Conservation (phyloP, 92 coral and sea anemone species). For the Montipora capitata region DNA sequence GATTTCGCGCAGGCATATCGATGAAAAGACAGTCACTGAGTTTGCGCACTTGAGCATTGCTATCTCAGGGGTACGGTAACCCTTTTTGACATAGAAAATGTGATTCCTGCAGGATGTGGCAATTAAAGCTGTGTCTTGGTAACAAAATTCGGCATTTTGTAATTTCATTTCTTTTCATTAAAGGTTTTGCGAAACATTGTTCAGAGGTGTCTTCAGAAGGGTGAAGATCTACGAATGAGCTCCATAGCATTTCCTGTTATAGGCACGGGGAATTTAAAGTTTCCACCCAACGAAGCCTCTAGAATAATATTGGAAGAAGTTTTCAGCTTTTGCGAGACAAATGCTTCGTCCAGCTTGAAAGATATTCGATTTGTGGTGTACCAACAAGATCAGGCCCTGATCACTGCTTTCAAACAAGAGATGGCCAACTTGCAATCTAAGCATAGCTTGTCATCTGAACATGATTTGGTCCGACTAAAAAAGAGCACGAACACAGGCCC, state of each 20-base stretch:
- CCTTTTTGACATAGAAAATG: too few relatives aligned
- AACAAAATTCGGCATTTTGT: too few relatives aligned
- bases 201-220: conserved; percentile 76
- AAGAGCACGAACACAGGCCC: background rate
- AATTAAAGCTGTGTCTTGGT: too few relatives aligned
- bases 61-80: background rate
- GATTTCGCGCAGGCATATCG: too few relatives aligned
- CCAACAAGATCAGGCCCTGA: conserved; percentile 66
- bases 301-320: conserved; percentile 78
- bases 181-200: conserved; percentile 47
- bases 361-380: conserved; percentile 89
- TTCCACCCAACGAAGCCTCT: conserved; percentile 76
- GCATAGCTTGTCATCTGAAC: background rate
- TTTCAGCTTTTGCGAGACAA: conserved; percentile 40
- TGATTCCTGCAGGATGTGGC: background rate
- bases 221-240: conserved; percentile 45
- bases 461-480: background rate
- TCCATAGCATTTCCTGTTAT: conserved; percentile 88
- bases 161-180: background rate
- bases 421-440: conserved; percentile 2
- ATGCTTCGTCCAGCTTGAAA: conserved; percentile 44
- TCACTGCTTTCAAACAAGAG: conserved; percentile 73
- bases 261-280: conserved; percentile 81
- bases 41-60: background rate
- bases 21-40: background rate